phyloP scores from a whole-genome alignment of 2,888 invertebrate species.

The Megalurothrips usitatus region DNA sequence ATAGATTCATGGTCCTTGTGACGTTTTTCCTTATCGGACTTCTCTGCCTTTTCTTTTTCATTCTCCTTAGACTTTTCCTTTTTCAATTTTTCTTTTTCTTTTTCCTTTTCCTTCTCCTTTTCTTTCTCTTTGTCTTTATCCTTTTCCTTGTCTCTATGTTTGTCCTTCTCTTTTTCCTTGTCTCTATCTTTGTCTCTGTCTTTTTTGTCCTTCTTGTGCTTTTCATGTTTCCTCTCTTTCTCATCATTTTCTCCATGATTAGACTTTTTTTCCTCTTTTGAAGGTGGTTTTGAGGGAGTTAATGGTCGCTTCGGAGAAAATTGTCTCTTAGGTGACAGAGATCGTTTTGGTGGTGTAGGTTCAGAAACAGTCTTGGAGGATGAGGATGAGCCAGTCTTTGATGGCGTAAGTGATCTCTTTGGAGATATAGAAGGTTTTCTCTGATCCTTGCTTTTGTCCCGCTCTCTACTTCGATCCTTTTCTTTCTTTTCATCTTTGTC shows the following conservation, averaged over 20 bases:
- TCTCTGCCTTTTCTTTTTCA: background rate
- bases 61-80: background rate
- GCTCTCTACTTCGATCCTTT: background rate
- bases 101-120: background rate
- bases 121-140: background rate
- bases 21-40: background rate
- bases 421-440: background rate
- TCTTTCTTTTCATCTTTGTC: constrained; percentile 13
- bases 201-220: constrained; percentile 11
- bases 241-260: background rate
- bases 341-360: background rate
- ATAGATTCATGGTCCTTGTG: background rate
- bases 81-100: background rate
- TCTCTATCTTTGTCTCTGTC: constrained; percentile 11
- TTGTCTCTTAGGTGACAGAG: background rate
- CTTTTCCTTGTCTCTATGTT: background rate
- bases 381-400: background rate
- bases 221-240: constrained; percentile 3
- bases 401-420: constrained; percentile 11
- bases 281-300: background rate
- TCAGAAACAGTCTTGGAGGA: background rate
- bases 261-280: constrained; percentile 3
- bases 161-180: background rate
- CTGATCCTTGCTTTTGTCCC: background rate
- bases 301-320: background rate